Evolutionary conservation across 2,113 vertebrate genomes (phyloP).

Genomic region (Hiodon alosoides): DNA sequence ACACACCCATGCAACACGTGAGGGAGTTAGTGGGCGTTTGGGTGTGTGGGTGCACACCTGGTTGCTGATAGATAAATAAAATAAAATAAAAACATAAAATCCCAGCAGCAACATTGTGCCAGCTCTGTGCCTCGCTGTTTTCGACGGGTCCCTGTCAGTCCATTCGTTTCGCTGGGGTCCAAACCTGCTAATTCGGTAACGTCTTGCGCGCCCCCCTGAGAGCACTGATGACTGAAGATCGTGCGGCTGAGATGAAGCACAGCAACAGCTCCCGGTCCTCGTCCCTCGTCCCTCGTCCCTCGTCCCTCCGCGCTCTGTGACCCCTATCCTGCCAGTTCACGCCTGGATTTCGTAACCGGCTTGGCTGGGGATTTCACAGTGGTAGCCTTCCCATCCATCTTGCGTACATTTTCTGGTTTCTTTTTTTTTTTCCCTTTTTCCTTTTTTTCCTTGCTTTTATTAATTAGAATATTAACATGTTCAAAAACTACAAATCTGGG

Average conservation of each 20-base stretch:
- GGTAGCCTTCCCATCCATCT: not conserved
- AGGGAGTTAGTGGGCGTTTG: not conserved
- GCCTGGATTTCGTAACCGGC: not conserved
- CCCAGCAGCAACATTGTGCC: no score
- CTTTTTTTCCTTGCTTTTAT: not conserved
- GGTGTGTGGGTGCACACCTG: not conserved
- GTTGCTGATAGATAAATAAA: no score
- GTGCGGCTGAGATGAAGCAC: not conserved
- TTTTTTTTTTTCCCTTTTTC: not conserved
- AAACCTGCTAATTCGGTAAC: not conserved
- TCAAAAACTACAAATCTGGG: constrained; percentile 21
- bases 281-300: not conserved
- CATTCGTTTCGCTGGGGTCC: constrained; percentile 2
- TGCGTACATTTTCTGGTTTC: not conserved
- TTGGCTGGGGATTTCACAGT: constrained; percentile 2
- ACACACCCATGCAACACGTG: no score
- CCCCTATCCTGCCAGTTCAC: not conserved
- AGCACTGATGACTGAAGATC: not conserved
- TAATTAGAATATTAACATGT: constrained; percentile 22
- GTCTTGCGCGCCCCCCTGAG: not conserved
- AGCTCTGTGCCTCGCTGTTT: not conserved
- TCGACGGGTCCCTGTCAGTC: not conserved
- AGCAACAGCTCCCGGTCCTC: not conserved
- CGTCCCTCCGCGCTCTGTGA: not conserved
- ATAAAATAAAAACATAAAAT: no score